These are phyloP conservation scores for Turritopsis rubra DNA, from an alignment of 30 jellyfish, hydroid and myxozoan genomes.

Conservation along the genomic window DNA sequence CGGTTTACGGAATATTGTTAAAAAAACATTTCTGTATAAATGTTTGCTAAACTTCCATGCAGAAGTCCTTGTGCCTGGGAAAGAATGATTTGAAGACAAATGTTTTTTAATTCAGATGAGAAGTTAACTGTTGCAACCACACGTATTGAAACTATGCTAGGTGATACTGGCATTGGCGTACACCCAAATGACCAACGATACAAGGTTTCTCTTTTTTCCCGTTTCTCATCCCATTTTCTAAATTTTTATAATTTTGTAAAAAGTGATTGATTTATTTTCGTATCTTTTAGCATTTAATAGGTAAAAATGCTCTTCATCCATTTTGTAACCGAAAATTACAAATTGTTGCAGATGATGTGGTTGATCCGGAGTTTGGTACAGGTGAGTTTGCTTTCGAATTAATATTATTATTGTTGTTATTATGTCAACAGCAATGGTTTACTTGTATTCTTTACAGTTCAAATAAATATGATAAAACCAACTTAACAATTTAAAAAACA, in stretches of 20 bases:
- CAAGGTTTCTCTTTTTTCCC: constrained; percentile 66
- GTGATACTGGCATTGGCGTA: constrained; percentile 98
- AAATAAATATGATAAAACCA: too few species aligned
- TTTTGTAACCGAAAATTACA: constrained; percentile 84
- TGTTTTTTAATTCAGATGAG: constrained; percentile 62
- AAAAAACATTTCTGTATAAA: too few species aligned
- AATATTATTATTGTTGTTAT: constrained; percentile 21
- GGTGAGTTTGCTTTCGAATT: constrained; percentile 43
- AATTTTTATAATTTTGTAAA: too few species aligned
- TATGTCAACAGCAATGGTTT: too few species aligned
- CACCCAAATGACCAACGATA: constrained; percentile 88
- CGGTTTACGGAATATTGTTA: too few species aligned
- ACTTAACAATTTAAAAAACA: too few species aligned
- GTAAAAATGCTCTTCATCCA: constrained; percentile 94
- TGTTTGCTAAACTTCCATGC: too few species aligned
- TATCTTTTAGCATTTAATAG: constrained; percentile 64
- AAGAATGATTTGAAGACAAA: too few species aligned
- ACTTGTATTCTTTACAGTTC: too few species aligned
- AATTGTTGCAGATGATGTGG: constrained; percentile 90
- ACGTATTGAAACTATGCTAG: constrained; percentile 99
- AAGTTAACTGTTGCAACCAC: constrained; percentile 95
- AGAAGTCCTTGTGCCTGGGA: too few species aligned
- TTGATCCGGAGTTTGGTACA: constrained; percentile 98
- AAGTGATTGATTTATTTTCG: neutral
- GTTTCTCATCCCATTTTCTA: neutral